Conservation (phyloP, 2,888 invertebrate genomes). For the Margaritifera margaritifera region DNA sequence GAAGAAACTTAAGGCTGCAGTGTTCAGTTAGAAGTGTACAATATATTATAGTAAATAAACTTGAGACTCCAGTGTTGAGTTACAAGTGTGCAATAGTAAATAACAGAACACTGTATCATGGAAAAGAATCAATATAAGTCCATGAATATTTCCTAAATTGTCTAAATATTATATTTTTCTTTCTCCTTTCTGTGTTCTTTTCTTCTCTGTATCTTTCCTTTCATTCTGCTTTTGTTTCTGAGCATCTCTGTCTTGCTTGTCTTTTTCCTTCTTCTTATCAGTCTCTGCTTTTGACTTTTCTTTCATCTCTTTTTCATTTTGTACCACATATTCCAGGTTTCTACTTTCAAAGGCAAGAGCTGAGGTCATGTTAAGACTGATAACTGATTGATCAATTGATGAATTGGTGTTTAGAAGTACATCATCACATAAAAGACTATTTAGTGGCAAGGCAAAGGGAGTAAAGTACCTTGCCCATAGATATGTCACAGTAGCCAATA, state of each 20-base stretch:
- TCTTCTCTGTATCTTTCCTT: slow-evolving; percentile 83
- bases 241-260: slow-evolving; percentile 92
- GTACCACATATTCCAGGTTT: slow-evolving; percentile 85
- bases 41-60: too few relatives aligned
- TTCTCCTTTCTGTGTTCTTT: slow-evolving; percentile 94
- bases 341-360: slow-evolving; percentile 43
- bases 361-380: slow-evolving; percentile 5
- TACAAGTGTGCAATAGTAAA: too few relatives aligned
- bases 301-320: slow-evolving; percentile 86
- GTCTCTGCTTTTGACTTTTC: slow-evolving; percentile 88
- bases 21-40: too few relatives aligned
- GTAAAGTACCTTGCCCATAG: too few relatives aligned
- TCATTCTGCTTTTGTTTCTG: slow-evolving; percentile 90
- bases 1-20: too few relatives aligned
- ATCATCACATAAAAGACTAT: slow-evolving; percentile 29
- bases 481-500: too few relatives aligned
- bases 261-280: slow-evolving; percentile 91
- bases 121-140: not conserved
- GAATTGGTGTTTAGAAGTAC: not conserved
- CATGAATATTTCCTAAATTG: not conserved
- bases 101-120: not conserved
- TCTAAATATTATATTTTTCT: slow-evolving; percentile 76
- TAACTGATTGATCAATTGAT: slow-evolving; percentile 6
- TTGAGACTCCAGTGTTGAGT: too few relatives aligned
- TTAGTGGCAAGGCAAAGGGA: too few relatives aligned